Conservation (phyloP, 2,797 vertebrate genomes). For the Lutjanus campechanus region DNA sequence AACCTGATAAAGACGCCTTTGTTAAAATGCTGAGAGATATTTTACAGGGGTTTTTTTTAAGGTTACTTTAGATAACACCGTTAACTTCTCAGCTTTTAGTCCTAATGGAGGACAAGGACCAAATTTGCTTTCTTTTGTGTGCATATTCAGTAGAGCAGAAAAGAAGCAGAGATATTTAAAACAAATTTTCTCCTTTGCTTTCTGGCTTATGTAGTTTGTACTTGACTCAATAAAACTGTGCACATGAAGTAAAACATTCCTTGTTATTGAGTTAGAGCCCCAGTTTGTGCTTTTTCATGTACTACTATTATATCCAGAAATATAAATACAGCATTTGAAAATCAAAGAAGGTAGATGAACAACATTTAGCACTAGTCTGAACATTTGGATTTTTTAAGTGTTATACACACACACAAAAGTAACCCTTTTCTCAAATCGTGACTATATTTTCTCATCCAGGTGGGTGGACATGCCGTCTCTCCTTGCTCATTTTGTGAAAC, state of each 20-base stretch:
- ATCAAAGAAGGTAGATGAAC: too few species aligned
- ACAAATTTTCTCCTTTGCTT: not conserved
- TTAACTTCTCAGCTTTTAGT: not conserved
- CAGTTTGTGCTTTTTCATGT: not conserved
- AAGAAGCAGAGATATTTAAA: not conserved
- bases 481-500: too few species aligned
- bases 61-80: not conserved
- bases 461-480: not conserved
- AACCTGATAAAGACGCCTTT: not conserved
- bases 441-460: not conserved
- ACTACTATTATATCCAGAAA: not conserved
- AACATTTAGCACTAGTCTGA: not conserved
- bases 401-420: too few species aligned
- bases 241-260: not conserved
- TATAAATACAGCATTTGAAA: too few species aligned
- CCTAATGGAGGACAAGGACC: not conserved
- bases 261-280: not conserved
- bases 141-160: not conserved
- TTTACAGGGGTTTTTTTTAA: not conserved
- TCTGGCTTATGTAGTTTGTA: not conserved
- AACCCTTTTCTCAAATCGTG: not conserved
- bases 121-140: too few species aligned
- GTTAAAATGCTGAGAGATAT: not conserved
- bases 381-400: too few species aligned
- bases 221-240: not conserved